Conservation (phyloP, 2,888 invertebrate genomes). For the Rhopalosiphum nymphaeae region DNA sequence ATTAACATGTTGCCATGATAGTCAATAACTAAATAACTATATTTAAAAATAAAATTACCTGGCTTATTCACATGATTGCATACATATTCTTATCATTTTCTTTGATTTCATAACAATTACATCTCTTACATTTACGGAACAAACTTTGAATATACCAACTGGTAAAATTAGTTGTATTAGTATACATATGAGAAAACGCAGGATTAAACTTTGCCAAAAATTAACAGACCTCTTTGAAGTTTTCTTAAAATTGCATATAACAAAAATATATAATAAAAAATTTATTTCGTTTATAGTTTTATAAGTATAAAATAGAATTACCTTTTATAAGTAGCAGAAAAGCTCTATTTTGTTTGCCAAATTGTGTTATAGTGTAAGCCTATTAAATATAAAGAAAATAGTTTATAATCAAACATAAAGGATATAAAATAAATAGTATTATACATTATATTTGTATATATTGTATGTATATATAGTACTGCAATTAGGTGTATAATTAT, state of each 20-base stretch:
- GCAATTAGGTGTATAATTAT: no score
- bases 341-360: conserved; percentile 30
- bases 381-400: no score
- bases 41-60: no score
- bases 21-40: no score
- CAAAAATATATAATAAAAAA: neutral
- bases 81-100: conserved; percentile 9
- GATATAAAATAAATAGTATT: no score
- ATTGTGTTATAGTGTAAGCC: neutral
- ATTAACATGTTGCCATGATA: no score
- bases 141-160: conserved; percentile 16
- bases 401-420: no score
- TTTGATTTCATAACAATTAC: conserved; percentile 22
- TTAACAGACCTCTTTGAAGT: conserved; percentile 8
- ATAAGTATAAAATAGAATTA: neutral
- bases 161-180: neutral
- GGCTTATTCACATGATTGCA: conserved; percentile 3
- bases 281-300: no score
- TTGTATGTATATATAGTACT: no score
- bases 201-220: conserved; percentile 1
- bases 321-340: conserved; percentile 23
- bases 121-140: neutral
- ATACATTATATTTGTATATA: no score
- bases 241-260: neutral
- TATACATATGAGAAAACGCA: neutral